Conservation (phyloP, 2,113 vertebrate genomes). For the Lophochroa leadbeateri region DNA sequence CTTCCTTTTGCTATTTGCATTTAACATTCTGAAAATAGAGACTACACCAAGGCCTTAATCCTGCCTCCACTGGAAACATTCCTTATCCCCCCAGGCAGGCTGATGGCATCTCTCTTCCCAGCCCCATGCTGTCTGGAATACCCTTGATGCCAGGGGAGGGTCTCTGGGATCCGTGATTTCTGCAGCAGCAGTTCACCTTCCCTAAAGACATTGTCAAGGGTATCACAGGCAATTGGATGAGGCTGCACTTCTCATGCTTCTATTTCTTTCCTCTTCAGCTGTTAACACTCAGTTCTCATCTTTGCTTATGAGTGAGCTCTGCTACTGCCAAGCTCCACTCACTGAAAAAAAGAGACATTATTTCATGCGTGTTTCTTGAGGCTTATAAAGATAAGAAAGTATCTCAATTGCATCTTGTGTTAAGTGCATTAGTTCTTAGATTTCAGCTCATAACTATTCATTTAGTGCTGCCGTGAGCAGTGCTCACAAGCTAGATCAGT, state of each 20-base stretch:
- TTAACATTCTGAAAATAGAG: slow-evolving; percentile 46
- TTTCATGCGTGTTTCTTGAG: not conserved
- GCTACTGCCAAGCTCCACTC: not conserved
- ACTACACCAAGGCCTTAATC: slow-evolving; percentile 8
- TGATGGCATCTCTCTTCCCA: not conserved
- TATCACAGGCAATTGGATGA: not conserved
- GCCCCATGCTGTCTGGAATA: not conserved
- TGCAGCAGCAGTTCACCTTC: not conserved
- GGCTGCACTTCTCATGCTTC: not conserved
- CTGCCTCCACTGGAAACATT: slow-evolving; percentile 40
- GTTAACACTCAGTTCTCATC: not conserved
- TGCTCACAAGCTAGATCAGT: not conserved
- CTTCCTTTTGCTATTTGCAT: slow-evolving; percentile 1
- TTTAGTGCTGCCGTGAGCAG: not conserved
- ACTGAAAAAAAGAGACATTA: not conserved
- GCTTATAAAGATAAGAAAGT: not conserved
- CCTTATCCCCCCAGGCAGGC: not conserved
- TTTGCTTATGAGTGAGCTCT: not conserved
- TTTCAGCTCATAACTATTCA: not conserved
- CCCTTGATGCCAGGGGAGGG: not conserved
- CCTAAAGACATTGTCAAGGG: not conserved
- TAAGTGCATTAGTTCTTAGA: not conserved
- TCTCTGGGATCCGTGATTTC: not conserved
- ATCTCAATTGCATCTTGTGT: not conserved
- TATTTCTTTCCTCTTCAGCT: not conserved